A percentile compares a stretch with the other conserved stretches of the same genome.
Conservation (phyloP, 2,797 vertebrate species). For the Petrocephalus schoutedeni region DNA sequence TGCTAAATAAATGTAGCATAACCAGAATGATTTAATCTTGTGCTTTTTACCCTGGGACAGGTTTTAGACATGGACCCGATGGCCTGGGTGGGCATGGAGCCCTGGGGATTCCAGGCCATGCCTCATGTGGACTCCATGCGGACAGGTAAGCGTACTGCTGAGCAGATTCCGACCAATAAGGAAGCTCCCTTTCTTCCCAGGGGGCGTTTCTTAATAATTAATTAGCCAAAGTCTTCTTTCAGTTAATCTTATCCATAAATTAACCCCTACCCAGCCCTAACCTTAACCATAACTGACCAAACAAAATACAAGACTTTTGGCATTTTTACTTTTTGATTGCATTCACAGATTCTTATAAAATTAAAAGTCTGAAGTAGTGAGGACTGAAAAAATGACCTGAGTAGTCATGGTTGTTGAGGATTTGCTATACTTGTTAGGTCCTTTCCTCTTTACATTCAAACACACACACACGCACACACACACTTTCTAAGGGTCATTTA, state of each 20-base stretch:
- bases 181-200: not conserved
- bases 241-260: not conserved
- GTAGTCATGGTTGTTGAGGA: too few species aligned
- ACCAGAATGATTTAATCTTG: not conserved
- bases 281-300: too few species aligned
- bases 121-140: conserved; percentile 35
- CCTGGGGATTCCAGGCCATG: conserved; percentile 34
- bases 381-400: too few species aligned
- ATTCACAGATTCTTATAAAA: too few species aligned
- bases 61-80: conserved; percentile 48
- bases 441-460: not conserved
- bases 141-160: conserved; percentile 48
- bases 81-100: conserved; percentile 42
- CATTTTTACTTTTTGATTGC: too few species aligned
- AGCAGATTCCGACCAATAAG: not conserved
- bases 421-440: too few species aligned
- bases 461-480: not conserved
- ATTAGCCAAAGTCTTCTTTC: not conserved
- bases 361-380: too few species aligned
- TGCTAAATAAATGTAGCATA: not conserved
- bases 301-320: too few species aligned
- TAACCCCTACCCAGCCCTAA: too few species aligned
- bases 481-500: not conserved
- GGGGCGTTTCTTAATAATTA: not conserved
- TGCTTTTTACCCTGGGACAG: conserved; percentile 35